Evolutionary conservation across 2,113 vertebrate species (phyloP).

Genomic region (Aphyosemion australe): DNA sequence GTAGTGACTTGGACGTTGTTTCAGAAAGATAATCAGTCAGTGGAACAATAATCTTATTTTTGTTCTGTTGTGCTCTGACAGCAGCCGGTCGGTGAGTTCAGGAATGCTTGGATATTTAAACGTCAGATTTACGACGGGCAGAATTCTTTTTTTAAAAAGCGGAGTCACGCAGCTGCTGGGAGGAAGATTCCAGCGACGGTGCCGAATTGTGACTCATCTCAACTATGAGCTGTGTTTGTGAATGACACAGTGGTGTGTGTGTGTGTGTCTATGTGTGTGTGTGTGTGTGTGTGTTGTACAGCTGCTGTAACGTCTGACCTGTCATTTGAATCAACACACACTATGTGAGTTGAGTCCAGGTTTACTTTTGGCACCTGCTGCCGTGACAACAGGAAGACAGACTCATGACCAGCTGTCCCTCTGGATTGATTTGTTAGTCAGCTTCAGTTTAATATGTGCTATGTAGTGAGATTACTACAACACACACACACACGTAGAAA

Average conservation of each 20-base stretch:
- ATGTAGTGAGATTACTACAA: background rate
- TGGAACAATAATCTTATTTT: background rate
- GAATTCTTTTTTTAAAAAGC: no score
- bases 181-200: slow-evolving; percentile 26
- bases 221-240: slow-evolving; percentile 31
- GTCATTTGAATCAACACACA: slow-evolving; percentile 32
- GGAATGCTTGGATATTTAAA: background rate
- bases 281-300: slow-evolving; percentile 43
- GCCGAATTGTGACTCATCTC: slow-evolving; percentile 59
- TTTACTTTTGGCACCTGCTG: slow-evolving; percentile 33
- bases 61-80: background rate
- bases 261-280: slow-evolving; percentile 34
- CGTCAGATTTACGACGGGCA: background rate
- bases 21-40: slow-evolving; percentile 12
- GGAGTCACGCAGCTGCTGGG: slow-evolving; percentile 32
- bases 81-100: background rate
- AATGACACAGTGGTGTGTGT: slow-evolving; percentile 41
- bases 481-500: no score
- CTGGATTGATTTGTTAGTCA: background rate
- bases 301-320: slow-evolving; percentile 46
- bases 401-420: slow-evolving; percentile 11
- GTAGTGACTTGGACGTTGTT: slow-evolving; percentile 13
- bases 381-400: slow-evolving; percentile 36
- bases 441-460: no score
- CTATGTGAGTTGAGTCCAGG: slow-evolving; percentile 19